Base-by-base conservation (phyloP, 2,888 invertebrate species). In the Melinopterus prodromus region DNA sequence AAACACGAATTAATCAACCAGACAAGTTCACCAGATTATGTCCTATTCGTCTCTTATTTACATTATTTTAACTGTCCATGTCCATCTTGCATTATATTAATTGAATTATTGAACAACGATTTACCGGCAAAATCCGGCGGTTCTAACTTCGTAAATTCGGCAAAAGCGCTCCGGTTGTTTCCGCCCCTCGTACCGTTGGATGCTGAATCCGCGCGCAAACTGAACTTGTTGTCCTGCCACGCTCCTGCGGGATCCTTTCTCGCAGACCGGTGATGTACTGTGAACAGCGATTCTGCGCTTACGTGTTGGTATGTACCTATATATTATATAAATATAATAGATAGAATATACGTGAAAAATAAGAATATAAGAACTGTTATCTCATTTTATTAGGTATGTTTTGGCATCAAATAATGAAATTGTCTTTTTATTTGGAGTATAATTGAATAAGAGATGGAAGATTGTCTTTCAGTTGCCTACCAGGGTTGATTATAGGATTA, bases 151-250 rank as follows among this genome's bases (percentile, higher is more conserved):
- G 53, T 53, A 53, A 53, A 53, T 53, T 6, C 53, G 53, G 0
- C 5, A 53, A 53, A 53, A 2, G 53, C 53, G 53, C 53, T 53
- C 53, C 53, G 53, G 53, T 53, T 9, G 12, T 12, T 53, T 53
- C 53, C 53, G 5, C 53, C 53, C 53, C 53, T 53, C 53, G 53
- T 53, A 53, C 53, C 53, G 53, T 9, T 53, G 53, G 53, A 53
- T 53, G 53, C 53, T 53, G 53, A 53, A 53, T 53, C 53, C 53
- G 53, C 53, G 53, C 53, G 53, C 53, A 53, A 53, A 53, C 53
- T 53, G 53, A 53, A 53, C 53, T 53, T 53, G 53, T 53, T 53
- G 53, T 53, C 53, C 53, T 53, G 53, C 9, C 53, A 12, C 53
- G 7, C 53, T 53, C 53, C 53, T 53, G 53, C 53, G 53, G 53